Evolutionary conservation across 2,888 invertebrate species (phyloP).

Genomic region (Drosophila mulleri): DNA sequence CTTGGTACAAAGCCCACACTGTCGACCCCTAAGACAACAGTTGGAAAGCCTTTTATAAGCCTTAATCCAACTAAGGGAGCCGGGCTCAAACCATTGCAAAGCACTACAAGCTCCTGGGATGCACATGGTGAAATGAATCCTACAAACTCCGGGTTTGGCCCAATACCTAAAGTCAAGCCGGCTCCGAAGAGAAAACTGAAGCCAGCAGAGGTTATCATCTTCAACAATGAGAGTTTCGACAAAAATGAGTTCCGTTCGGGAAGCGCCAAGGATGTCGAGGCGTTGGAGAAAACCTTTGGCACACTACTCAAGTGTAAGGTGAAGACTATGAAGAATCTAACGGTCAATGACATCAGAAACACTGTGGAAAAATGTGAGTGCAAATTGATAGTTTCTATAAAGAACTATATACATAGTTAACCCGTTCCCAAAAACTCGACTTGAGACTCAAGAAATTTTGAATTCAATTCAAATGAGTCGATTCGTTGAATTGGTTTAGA

Average conservation of each 20-base stretch:
- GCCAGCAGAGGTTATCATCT: conserved; percentile 81
- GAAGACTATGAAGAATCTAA: conserved; percentile 74
- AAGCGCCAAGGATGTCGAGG: conserved; percentile 79
- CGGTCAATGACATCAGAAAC: conserved; percentile 68
- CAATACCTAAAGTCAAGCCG: conserved; percentile 4
- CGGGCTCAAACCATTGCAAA: neutral
- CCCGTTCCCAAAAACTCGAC: too few relatives aligned
- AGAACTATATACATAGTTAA: too few relatives aligned
- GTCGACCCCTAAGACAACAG: conserved; percentile 27
- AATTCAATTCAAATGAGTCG: too few relatives aligned
- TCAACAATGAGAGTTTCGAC: conserved; percentile 83
- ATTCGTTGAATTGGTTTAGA: too few relatives aligned
- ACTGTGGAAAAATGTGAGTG: conserved; percentile 81
- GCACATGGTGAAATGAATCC: conserved; percentile 26
- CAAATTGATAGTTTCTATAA: neutral
- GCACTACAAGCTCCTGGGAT: conserved; percentile 35
- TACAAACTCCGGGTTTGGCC: neutral
- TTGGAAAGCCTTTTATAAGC: conserved; percentile 18
- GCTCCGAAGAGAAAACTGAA: conserved; percentile 60
- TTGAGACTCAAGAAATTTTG: too few relatives aligned
- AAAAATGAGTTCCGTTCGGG: conserved; percentile 78
- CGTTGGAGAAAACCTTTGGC: conserved; percentile 71
- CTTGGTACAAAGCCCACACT: conserved; percentile 18
- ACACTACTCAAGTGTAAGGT: conserved; percentile 78
- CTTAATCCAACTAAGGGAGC: conserved; percentile 32